Base-by-base conservation (phyloP, 2,113 vertebrate species). In the Acanthisitta chloris region DNA sequence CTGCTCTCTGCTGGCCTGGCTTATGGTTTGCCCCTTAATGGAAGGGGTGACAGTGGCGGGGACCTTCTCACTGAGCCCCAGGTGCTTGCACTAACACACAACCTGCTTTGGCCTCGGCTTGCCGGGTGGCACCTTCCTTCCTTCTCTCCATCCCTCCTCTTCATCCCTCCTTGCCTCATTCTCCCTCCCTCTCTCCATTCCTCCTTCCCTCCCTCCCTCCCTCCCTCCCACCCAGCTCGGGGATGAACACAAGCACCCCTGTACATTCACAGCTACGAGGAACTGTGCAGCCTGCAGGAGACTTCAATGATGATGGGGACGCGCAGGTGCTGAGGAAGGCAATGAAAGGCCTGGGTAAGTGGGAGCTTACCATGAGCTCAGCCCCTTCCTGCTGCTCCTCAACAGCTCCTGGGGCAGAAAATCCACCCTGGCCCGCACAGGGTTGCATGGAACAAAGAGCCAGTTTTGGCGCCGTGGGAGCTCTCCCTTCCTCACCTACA, bases 321-420 rank as follows among this genome's bases (percentile, higher is more conserved):
- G 99, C 99, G 1, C 98, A 99, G 94, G 99, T 98, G 10, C 97
- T 99, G 69, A 98, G 99, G 97, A 99, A 99, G 97, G 99, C 99
- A 0, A 99, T 99, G 99, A 99, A 99, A 95, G 99, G 99, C 29
- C 97, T 99, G 31, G 99, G 99, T 99, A 90, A 95, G 98, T 14
- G 3, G 20, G 10, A 5, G 4, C n/a, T n/a, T n/a, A n/a, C 29
- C 3, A 1, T 3, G 14, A 4, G 5, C 54, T 42, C 38, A 38
- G 40, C 29, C 16, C 45, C 24, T 67, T 52, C 21, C 52, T 69
- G 49, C 42, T 61, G 62, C 52, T 87, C 43, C 55, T 45, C 43
- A 58, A 31, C 34, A 49, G 23, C 72, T 62, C 23, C 29, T 65
- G 38, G 45, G 29, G 38, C 58, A 70, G 38, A 54, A 66, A 90